Base-by-base conservation (phyloP, 1,140 invertebrate species). In the Zaprionus tsacasi region DNA sequence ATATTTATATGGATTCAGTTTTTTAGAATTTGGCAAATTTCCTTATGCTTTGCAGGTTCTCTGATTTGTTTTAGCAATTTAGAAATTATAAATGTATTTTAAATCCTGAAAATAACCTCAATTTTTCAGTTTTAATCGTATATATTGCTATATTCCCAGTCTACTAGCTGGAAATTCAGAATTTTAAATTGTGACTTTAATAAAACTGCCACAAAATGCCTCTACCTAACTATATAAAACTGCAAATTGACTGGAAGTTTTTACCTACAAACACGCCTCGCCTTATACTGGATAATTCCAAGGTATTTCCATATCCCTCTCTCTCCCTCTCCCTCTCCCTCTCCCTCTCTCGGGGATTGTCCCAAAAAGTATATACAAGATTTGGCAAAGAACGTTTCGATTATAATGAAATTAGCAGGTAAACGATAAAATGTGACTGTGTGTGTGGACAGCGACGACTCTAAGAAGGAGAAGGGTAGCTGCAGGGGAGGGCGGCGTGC, bases 381-480 rank as follows among this genome's bases (percentile, higher is more conserved):
- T 15, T 45, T 45, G 40, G n/a, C 40, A 45, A 45, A 45, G 40
- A 45, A 45, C 40, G 13, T 10, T 50, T 50, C 45, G 45, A 50
- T 50, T 50, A 50, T 50, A 10, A 50, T 10, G 45, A 25, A 50
- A 50, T 50, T 50, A 50, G 45, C 45, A 50, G 45, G 45, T 50
- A 50, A 50, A 50, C 45, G 17, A 10, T 25, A 21, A 50, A 48
- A 17, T 15, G 40, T 8, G 40, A 15, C n/a, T 45, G n/a, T 15
- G n/a, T 45, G n/a, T 21, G 21, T 21, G 21, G 38, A 13, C 38
- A 40, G n/a, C 13, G 38, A n/a, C 40, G 40, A 15, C n/a, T 8
- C 5, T 8, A n/a, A 45, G 7, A 6, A 8, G 10, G 45, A 25
- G 17, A 25, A 50, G 45, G 17, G 17, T 21, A 50, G 45, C 17